These are phyloP conservation scores for Hesperia comma DNA, from an alignment of 2,888 invertebrate genomes.

Conservation along the genomic window DNA sequence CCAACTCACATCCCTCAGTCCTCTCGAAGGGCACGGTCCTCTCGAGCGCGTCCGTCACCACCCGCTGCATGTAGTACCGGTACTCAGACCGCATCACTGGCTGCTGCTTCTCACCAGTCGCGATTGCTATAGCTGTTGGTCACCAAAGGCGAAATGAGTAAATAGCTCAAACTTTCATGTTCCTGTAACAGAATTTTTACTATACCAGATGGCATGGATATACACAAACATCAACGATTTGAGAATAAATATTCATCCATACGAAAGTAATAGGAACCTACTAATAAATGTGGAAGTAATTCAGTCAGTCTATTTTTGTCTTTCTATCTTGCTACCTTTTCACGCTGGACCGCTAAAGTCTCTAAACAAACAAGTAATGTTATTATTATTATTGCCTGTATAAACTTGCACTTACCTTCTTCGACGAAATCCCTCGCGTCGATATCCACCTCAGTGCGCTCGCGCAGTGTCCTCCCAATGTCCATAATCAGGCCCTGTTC, in stretches of 20 bases:
- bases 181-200: too few relatives aligned
- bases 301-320: too few relatives aligned
- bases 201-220: too few relatives aligned
- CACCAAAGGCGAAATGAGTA: not conserved
- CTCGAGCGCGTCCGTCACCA: slow-evolving; percentile 54
- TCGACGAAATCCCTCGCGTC: slow-evolving; percentile 55
- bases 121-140: slow-evolving; percentile 55
- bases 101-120: slow-evolving; percentile 48
- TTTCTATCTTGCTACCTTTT: too few relatives aligned
- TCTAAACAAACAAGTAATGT: too few relatives aligned
- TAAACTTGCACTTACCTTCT: slow-evolving; percentile 47
- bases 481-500: slow-evolving; percentile 37
- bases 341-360: too few relatives aligned
- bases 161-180: too few relatives aligned
- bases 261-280: too few relatives aligned
- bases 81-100: slow-evolving; percentile 46
- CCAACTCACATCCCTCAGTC: slow-evolving; percentile 49
- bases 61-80: slow-evolving; percentile 51
- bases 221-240: too few relatives aligned
- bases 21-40: slow-evolving; percentile 45
- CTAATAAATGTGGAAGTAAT: too few relatives aligned
- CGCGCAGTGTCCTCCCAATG: slow-evolving; percentile 43
- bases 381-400: not conserved
- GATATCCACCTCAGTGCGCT: slow-evolving; percentile 50
- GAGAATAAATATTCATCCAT: too few relatives aligned